Evolutionary conservation across 2,113 vertebrate genomes (phyloP), one percentile per base, ranked within the genome.

Genomic region (Progne subis): DNA sequence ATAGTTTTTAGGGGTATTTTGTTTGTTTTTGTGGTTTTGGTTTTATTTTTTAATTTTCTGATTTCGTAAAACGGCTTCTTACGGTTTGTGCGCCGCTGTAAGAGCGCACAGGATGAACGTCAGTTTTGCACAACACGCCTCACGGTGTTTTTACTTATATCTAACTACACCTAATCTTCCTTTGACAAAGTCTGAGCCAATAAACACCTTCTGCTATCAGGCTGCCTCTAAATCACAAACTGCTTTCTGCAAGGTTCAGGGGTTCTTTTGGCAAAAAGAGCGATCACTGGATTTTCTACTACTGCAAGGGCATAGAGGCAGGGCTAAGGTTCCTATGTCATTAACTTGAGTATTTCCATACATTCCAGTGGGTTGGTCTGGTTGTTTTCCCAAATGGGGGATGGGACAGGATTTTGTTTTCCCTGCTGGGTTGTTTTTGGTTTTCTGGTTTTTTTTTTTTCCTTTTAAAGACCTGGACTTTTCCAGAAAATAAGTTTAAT

Each of bases 391-490:
- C 18, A 61, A 31, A 28, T 2, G 3, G 5, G 9, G 28, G 10
- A 18, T 37, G 29, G 10, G 29, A 81, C 2, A 82, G 16, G 14
- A 26, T 68, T 72, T 39, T 60, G 9, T 78, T 70, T 21, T 14
- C 52, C 26, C 13, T 46, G 12, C 5, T 83, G 8, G 1, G 8
- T n/a, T 71, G 5, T 17, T 67, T 76, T n/a, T 65, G 19, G 7
- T n/a, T n/a, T n/a, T n/a, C n/a, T n/a, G n/a, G n/a, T n/a, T n/a
- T n/a, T n/a, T n/a, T n/a, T n/a, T n/a, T n/a, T n/a, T n/a, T n/a
- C n/a, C n/a, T n/a, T n/a, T n/a, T n/a, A n/a, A 49, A 68, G 17
- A 39, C 3, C 0, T 2, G 0, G 14, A 3, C 2, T 32, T 34
- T 46, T 49, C 11, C 24, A 74, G 20, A 56, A 80, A 79, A 21